These are phyloP conservation scores for Coilia nasus DNA, from an alignment of 2,797 vertebrate species.

Conservation along the genomic window DNA sequence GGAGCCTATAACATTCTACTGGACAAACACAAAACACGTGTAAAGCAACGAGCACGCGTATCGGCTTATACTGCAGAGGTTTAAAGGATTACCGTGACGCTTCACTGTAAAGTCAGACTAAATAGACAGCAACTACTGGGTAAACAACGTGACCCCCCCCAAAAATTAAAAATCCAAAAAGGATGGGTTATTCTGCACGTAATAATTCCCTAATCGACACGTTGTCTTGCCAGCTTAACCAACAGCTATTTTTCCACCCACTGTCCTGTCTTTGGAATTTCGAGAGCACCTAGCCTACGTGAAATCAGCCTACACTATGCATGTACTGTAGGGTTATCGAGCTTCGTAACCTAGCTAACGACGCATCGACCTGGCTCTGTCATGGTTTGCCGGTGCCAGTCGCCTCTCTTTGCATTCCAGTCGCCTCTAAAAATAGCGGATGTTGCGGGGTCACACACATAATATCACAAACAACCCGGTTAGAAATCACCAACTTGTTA, in stretches of 20 bases:
- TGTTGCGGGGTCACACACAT: slow-evolving; percentile 72
- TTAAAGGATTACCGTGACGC: slow-evolving; percentile 60
- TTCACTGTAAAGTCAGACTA: slow-evolving; percentile 37
- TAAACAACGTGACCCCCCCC: slow-evolving; percentile 23
- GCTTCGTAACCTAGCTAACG: slow-evolving; percentile 23
- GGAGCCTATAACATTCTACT: background rate
- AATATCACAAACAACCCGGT: slow-evolving; percentile 63
- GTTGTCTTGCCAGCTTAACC: background rate
- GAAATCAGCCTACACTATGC: background rate
- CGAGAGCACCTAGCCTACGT: background rate
- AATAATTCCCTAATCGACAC: no score
- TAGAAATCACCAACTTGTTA: slow-evolving; percentile 45
- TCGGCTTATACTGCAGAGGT: slow-evolving; percentile 46
- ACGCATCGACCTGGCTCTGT: slow-evolving; percentile 40
- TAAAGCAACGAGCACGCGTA: slow-evolving; percentile 39
- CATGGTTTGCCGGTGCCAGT: slow-evolving; percentile 44
- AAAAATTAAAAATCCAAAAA: no score
- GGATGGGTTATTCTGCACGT: no score
- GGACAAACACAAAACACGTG: slow-evolving; percentile 46
- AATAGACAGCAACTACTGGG: slow-evolving; percentile 21
- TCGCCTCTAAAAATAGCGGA: slow-evolving; percentile 75
- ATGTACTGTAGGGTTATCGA: background rate
- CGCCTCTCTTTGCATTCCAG: slow-evolving; percentile 64
- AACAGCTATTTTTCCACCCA: background rate
- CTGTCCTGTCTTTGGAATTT: background rate